Conservation (phyloP, 1,140 invertebrate genomes). For the Apis laboriosa region DNA sequence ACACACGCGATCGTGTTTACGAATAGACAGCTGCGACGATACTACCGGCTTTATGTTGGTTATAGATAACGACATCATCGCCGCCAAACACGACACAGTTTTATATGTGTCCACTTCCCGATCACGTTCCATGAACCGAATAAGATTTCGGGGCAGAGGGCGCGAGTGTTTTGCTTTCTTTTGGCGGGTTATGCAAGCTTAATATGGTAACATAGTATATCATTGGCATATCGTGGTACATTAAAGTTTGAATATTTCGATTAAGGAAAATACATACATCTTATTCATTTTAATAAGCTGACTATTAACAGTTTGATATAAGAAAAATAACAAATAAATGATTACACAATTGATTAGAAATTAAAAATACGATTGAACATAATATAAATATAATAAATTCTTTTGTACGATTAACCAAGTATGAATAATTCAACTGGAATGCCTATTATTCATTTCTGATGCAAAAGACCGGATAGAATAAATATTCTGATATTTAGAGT, state of each 20-base stretch:
- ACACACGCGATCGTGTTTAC: constrained; percentile 21
- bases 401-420: not conserved
- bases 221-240: no score
- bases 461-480: not conserved
- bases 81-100: not conserved
- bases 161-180: not conserved
- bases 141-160: not conserved
- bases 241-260: not conserved
- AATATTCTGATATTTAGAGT: not conserved
- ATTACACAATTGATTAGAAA: not conserved
- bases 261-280: not conserved
- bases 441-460: not conserved
- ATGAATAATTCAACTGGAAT: not conserved
- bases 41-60: constrained; percentile 21
- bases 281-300: not conserved
- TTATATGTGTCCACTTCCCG: not conserved
- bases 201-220: not conserved
- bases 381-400: not conserved
- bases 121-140: not conserved
- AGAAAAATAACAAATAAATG: not conserved
- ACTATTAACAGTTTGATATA: not conserved
- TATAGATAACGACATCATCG: constrained; percentile 38
- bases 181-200: not conserved
- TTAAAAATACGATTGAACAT: not conserved
- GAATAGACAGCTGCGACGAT: not conserved